A percentile compares a stretch with the other conserved stretches of the same genome.
Evolutionary conservation across 2,113 vertebrate genomes (phyloP).

Genomic region (Gadus macrocephalus): DNA sequence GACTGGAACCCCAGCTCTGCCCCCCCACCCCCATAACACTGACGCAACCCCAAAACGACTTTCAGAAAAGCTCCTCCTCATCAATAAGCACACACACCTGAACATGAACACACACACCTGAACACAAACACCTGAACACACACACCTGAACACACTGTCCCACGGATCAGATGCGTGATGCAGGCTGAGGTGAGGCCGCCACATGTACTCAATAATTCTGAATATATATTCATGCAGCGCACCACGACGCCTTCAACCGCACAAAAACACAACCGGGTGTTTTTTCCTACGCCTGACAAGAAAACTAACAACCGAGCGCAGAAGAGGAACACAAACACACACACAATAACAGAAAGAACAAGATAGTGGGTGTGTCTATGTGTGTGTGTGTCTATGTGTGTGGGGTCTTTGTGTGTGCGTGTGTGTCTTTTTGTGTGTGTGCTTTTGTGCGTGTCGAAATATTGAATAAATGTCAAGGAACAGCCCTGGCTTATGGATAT

Average conservation of each 20-base stretch:
- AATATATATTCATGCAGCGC: conserved; percentile 26
- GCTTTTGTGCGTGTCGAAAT: conserved; percentile 17
- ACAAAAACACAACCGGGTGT: background rate
- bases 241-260: conserved; percentile 2
- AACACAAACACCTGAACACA: too few species aligned
- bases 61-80: too few species aligned
- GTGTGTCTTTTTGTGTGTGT: conserved; percentile 15
- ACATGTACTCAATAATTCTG: conserved; percentile 33
- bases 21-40: too few species aligned
- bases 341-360: conserved; percentile 29
- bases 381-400: conserved; percentile 14
- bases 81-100: background rate
- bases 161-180: background rate
- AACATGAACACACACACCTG: too few species aligned
- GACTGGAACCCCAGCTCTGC: too few species aligned
- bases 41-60: too few species aligned
- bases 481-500: conserved; percentile 15
- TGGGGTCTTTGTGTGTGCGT: conserved; percentile 20
- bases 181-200: conserved; percentile 25
- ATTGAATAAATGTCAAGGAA: conserved; percentile 30
- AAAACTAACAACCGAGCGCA: conserved; percentile 37
- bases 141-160: background rate
- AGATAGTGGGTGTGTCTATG: conserved; percentile 23
- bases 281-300: conserved; percentile 18
- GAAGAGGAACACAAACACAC: background rate